Evolutionary conservation across 2,888 invertebrate species (phyloP), one percentile per base, ranked within the genome.

Genomic region (Cheiracanthium punctorium): DNA sequence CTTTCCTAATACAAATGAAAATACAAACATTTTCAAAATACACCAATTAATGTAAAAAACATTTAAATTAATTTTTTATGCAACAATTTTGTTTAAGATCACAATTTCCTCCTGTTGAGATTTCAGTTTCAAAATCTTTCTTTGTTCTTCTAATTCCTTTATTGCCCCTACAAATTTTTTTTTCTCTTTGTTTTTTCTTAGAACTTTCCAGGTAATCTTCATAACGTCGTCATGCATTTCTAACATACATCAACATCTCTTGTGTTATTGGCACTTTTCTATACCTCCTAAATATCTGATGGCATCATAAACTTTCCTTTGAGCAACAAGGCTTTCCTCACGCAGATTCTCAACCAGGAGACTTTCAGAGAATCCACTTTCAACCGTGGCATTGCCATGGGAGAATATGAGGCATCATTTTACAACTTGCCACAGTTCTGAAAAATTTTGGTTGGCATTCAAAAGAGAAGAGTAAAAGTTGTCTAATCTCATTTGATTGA

Each of bases 241-340:
- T 37, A 37, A 37, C 37, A 12, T 37, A 37, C 12, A 12, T 8
- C 12, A 37, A 37, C 37, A 37, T 37, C 12, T 37, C 37, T 8
- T 37, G 12, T 37, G 37, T 37, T 8, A 37, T 37, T 37, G 37
- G 37, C 5, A 37, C 37, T 37, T 37, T 37, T 37, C 7, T 37
- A 37, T 37, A 12, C 37, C 12, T 37, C 37, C 58, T 10, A 58
- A 58, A 20, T 58, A 58, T 58, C 58, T 58, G 17, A 58, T 24
- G 17, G 58, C 58, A 58, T 58, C 58, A 58, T 58, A 58, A 5
- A 58, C 58, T 17, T 58, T 58, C 17, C 58, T 58, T 58, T 58
- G 58, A 58, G 58, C 58, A 58, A 58, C 58, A 17, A 58, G 58
- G 58, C 58, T 58, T n/a, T 58, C 58, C 58, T 58, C 58, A 58